Evolutionary conservation across 2,113 vertebrate genomes (phyloP), one percentile per base, ranked within the genome.

Genomic region (Capreolus pygargus): DNA sequence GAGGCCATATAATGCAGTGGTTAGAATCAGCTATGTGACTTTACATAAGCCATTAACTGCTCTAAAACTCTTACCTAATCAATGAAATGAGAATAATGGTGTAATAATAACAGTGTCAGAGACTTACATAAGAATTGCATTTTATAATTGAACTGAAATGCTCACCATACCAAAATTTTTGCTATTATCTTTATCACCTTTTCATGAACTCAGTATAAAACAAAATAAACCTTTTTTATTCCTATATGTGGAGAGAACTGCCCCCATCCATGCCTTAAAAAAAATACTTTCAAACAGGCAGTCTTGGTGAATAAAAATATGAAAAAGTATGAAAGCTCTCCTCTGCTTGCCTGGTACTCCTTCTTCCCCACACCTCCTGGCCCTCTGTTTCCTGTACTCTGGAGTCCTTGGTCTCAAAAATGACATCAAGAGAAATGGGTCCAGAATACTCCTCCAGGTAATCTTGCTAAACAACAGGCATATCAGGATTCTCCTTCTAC

Each of bases 121-220:
- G 11, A 2, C 45, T 97, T 88, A 10, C 17, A 79, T 85, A 47
- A 94, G 30, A 61, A 57, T 47, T 81, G 14, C 8, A 30, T 50
- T 25, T 85, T 47, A 89, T n/a, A 91, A 90, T 78, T 70, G 70
- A 78, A 58, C n/a, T 84, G 15, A 91, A 88, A 96, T 76, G 28
- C 2, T 88, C 87, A 91, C n/a, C 33, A 95, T 28, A 67, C 1
- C 13, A 85, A 76, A 91, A 57, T 43, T 70, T 47, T 60, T n/a
- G 45, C 36, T 83, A 36, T 88, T 89, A 45, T 60, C 90, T 93
- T 85, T 57, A 85, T 83, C 58, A 74, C 7, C 21, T 85, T 83
- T 94, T 7, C 21, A 33, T 94, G 10, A 76, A 90, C 9, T 94
- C 43, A 87, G 88, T 74, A 67, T 81, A 92, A 95, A 98, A 86